Percentiles rank a stretch among this genome's conserved stretches.
phyloP scores from a whole-genome alignment of 2,797 vertebrate genomes.

The Capromys pilorides region DNA sequence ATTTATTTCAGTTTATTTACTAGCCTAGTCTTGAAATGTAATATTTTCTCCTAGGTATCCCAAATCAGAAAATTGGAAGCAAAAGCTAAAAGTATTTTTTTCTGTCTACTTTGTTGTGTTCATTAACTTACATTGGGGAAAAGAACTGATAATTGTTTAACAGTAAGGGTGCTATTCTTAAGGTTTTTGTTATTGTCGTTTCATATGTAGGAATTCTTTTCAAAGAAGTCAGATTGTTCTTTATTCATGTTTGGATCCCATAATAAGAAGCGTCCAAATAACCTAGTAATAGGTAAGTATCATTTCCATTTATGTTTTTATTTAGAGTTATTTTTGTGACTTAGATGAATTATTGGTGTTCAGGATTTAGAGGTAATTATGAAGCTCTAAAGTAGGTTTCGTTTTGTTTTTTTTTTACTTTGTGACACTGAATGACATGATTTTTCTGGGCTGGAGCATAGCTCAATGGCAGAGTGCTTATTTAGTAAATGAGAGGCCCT shows the following conservation, averaged over 20 bases:
- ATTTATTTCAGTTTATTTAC: not conserved
- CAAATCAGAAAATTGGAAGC: constrained; percentile 16
- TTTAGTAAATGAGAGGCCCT: not conserved
- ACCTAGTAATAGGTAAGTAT: constrained; percentile 93
- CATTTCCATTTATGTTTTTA: not conserved
- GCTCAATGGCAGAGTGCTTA: not conserved
- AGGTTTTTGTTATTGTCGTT: not conserved
- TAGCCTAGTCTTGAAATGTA: constrained; percentile 5
- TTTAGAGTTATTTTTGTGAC: not conserved
- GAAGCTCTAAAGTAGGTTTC: not conserved
- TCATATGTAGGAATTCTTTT: constrained; percentile 94
- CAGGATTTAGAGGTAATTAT: constrained; percentile 13
- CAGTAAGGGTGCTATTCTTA: not conserved
- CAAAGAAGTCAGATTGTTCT: constrained; percentile 96
- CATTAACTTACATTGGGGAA: not conserved
- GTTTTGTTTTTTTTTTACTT: not conserved
- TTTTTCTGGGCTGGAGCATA: not conserved
- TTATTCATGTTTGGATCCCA: constrained; percentile 98
- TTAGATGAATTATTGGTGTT: not conserved
- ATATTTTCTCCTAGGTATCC: not conserved
- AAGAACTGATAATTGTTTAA: not conserved
- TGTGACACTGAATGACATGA: constrained; percentile 10
- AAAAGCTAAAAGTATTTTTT: constrained; percentile 26
- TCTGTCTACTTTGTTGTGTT: not conserved
- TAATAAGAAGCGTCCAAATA: constrained; percentile 98